Percentiles rank a stretch among this genome's conserved stretches.
Evolutionary conservation across 2,888 invertebrate species (phyloP).

Genomic region (Rhodophaea formosa): DNA sequence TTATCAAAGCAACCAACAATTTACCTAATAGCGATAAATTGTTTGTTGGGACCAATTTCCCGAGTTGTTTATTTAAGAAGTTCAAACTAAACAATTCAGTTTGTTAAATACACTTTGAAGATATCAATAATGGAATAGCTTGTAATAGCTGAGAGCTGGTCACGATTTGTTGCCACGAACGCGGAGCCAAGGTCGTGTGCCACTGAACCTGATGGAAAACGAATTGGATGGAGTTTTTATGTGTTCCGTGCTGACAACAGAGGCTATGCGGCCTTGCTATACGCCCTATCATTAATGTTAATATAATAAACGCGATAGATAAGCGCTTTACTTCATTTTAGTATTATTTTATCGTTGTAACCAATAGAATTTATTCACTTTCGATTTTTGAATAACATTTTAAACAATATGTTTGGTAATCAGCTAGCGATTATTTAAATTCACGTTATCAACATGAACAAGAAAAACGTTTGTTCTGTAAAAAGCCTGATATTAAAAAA

Average conservation of each 20-base stretch:
- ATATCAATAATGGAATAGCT: conserved; percentile 2
- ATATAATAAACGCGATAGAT: too few relatives aligned
- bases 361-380: too few relatives aligned
- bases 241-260: not conserved
- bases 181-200: conserved; percentile 5
- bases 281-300: not conserved
- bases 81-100: not conserved
- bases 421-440: too few relatives aligned
- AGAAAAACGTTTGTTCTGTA: too few relatives aligned
- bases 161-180: conserved; percentile 3
- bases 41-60: not conserved
- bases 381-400: too few relatives aligned
- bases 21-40: too few relatives aligned
- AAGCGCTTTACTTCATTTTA: too few relatives aligned
- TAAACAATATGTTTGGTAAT: too few relatives aligned
- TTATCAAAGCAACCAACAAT: not conserved
- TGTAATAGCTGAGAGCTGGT: not conserved
- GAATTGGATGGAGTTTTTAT: conserved; percentile 8
- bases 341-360: too few relatives aligned
- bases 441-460: too few relatives aligned
- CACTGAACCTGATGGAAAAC: conserved; percentile 1
- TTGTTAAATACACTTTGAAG: not conserved
- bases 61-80: conserved; percentile 3
- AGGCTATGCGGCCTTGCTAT: not conserved
- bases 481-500: too few relatives aligned